Evolutionary conservation across 2,113 vertebrate species (phyloP).

Genomic region (Sinocyclocheilus grahami): DNA sequence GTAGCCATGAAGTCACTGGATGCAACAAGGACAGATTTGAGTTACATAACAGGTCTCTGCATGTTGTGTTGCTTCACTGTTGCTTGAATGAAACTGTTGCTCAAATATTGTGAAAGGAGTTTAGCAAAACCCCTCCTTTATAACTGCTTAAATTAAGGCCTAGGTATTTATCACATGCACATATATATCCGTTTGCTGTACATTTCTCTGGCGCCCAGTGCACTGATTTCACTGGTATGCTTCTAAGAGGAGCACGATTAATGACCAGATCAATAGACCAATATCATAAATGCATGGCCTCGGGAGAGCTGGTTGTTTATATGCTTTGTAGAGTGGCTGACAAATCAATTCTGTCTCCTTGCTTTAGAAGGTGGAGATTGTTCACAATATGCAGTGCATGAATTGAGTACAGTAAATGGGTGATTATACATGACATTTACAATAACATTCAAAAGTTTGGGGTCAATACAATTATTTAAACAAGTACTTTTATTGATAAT

Average conservation of each 20-base stretch:
- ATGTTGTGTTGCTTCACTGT: constrained; percentile 1
- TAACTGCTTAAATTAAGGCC: background rate
- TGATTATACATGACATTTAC: background rate
- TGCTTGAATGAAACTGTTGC: background rate
- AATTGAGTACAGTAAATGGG: background rate
- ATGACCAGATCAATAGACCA: background rate
- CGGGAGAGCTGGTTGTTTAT: background rate
- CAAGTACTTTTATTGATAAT: background rate
- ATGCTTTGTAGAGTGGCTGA: background rate
- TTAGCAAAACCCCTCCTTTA: background rate
- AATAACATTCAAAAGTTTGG: background rate
- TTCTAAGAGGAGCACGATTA: background rate
- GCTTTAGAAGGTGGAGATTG: background rate
- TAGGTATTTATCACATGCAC: background rate
- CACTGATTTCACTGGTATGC: background rate
- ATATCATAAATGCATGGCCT: background rate
- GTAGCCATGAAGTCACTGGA: background rate
- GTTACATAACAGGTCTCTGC: constrained; percentile 23
- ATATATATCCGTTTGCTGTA: background rate
- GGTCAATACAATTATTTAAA: background rate
- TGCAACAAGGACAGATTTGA: constrained; percentile 1
- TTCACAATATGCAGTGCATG: background rate
- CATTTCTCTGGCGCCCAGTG: background rate
- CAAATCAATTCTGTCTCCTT: background rate
- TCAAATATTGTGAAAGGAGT: background rate